Percentiles rank a stretch among this genome's conserved stretches.
phyloP scores from a whole-genome alignment of 2,113 vertebrate genomes.

The Apistogramma diplotaenia region DNA sequence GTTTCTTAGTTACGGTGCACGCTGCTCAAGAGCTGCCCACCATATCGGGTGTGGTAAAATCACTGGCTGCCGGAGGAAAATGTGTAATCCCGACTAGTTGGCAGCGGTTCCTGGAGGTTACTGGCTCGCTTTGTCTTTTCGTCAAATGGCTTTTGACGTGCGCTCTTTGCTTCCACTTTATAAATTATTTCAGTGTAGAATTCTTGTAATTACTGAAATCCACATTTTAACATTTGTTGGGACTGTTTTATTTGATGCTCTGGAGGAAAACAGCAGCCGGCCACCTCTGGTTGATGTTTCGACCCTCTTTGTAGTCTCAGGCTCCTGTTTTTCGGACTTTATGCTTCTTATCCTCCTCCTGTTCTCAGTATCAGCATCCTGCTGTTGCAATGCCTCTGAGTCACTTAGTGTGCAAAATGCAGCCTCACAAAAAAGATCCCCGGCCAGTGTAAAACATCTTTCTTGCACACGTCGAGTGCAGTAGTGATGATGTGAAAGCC shows the following conservation, averaged over 20 bases:
- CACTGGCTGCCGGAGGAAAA: background rate
- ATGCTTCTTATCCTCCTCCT: background rate
- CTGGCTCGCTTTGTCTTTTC: too few relatives aligned
- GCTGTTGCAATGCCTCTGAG: background rate
- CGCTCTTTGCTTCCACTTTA: background rate
- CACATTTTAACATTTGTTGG: background rate
- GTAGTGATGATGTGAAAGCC: background rate
- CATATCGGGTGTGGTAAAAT: background rate
- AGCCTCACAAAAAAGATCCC: background rate
- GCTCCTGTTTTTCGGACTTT: background rate
- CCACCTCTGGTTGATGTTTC: background rate
- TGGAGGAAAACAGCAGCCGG: background rate
- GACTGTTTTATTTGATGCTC: background rate
- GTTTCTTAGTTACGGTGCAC: background rate
- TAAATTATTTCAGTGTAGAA: background rate
- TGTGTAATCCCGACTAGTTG: accelerated
- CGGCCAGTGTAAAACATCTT: background rate
- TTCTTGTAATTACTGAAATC: background rate
- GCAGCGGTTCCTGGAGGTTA: background rate
- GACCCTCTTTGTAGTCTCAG: background rate
- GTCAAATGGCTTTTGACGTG: too few relatives aligned
- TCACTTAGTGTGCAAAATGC: background rate
- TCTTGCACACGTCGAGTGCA: background rate
- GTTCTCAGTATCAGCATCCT: background rate
- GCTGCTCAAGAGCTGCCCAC: background rate